A percentile compares a stretch with the other conserved stretches of the same genome.
Evolutionary conservation across 2,888 invertebrate genomes (phyloP).

Genomic region (Chymomyza amoena): DNA sequence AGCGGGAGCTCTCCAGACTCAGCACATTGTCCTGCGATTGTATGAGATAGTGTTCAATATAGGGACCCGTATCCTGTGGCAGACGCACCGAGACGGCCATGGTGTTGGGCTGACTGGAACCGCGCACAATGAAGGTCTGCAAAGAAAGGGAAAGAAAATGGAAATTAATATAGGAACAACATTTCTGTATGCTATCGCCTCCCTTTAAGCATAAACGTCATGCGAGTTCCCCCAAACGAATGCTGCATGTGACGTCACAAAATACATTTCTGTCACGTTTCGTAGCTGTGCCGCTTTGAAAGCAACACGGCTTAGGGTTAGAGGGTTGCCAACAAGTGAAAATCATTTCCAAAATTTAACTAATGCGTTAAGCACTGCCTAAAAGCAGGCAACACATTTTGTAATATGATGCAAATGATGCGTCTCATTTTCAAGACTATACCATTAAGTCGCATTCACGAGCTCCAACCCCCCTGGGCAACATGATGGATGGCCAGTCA

Average conservation of each 20-base stretch:
- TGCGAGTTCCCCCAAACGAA: no score
- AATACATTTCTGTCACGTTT: no score
- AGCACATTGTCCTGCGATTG: conserved; percentile 90
- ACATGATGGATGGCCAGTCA: neutral
- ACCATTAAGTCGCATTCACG: neutral
- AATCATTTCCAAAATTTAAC: neutral
- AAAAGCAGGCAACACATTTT: neutral
- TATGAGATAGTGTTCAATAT: conserved; percentile 97
- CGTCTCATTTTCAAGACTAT: neutral
- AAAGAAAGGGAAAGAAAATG: conserved; percentile 56
- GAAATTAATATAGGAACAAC: neutral
- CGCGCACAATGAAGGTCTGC: conserved; percentile 96
- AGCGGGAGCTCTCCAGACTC: conserved; percentile 94
- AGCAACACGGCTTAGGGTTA: no score
- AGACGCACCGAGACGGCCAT: conserved; percentile 96
- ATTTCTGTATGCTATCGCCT: no score
- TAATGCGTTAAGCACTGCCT: neutral
- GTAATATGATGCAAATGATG: neutral
- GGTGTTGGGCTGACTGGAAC: conserved; percentile 94
- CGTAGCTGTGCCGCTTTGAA: no score
- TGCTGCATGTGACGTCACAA: no score
- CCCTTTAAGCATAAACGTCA: no score
- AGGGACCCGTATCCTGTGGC: conserved; percentile 91
- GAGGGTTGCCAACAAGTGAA: neutral
- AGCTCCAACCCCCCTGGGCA: neutral